Conservation (phyloP, 2,113 vertebrate species). For the Ochotona princeps region DNA sequence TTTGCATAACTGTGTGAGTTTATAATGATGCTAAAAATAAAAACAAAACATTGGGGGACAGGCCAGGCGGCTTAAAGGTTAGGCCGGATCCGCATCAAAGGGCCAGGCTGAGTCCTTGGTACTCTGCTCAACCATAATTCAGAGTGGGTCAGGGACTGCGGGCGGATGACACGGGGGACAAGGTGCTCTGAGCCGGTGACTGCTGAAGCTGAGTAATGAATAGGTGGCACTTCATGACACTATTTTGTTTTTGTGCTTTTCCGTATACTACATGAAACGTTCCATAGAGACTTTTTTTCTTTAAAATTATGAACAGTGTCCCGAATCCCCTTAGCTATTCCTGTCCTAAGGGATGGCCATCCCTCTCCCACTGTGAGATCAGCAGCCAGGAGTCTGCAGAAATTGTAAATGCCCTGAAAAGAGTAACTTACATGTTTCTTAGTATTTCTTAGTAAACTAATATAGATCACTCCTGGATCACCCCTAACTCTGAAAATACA, state of each 20-base stretch:
- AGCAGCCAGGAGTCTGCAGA: not conserved
- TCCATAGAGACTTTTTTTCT: not conserved
- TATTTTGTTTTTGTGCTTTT: not conserved
- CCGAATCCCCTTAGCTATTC: not conserved
- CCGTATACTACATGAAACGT: not conserved
- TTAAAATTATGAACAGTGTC: conserved; percentile 20
- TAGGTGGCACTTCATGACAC: not conserved
- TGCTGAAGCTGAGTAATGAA: not conserved
- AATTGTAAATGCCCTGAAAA: not conserved
- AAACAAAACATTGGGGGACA: not conserved
- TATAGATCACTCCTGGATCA: conserved; percentile 14
- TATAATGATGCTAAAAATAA: not conserved
- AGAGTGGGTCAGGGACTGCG: not conserved
- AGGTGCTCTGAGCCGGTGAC: not conserved
- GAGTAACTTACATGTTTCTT: not conserved
- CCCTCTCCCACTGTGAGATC: not conserved
- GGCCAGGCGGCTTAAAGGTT: too few species aligned
- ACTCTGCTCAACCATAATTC: not conserved
- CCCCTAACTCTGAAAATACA: not conserved
- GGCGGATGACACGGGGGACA: not conserved
- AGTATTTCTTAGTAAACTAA: not conserved
- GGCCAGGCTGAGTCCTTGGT: too few species aligned
- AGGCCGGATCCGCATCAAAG: too few species aligned
- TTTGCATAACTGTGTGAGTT: not conserved
- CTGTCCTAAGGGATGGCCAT: not conserved